Base-by-base conservation (phyloP, 2,113 vertebrate species). In the Electrona antarctica region DNA sequence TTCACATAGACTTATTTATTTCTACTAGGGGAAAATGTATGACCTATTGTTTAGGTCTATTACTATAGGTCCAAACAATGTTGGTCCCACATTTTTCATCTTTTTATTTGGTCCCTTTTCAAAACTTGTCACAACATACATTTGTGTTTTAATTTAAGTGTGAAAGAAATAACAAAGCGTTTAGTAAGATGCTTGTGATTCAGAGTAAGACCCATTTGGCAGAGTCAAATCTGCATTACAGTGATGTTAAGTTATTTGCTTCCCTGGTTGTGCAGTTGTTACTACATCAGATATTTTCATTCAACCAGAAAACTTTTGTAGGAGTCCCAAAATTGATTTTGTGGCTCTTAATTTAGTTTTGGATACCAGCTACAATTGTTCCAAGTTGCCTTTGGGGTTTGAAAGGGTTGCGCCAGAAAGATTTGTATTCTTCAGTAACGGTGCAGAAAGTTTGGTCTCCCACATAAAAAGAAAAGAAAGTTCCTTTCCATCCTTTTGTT, bases 391-490 rank as follows among this genome's bases (percentile, higher is more conserved):
- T 83, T 77, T 84, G 81, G 86, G 83, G 51, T 87, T 90, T 83
- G 87, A 82, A 87, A 91, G 75, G 81, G 85, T 89, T 89, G 83
- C 87, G 83, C 81, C 89, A 90, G 86, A 86, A 75, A 41, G 79
- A 74, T 82, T 80, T 69, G 81, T 82, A 80, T 85, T 80, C 88
- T 84, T 88, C 73, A 80, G 86, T 84, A 86, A 85, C 80, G 78
- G 89, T 81, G 81, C 78, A 76, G 89, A 92, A 92, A 92, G 87
- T 91, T 92, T 90, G 87, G 87, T 87, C 91, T 90, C 77, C 85
- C 70, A 75, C 83, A 79, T 76, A 83, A 51, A 33, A 89, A 57
- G 8, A 60, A 61, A 58, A 54, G 28, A 60, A 90, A 91, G 87
- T 86, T 89, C 86, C 76, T 69, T 89, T 84, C 78, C 72, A 85